Conservation (phyloP, 2,113 vertebrate genomes). For the Oenanthe oenanthe region DNA sequence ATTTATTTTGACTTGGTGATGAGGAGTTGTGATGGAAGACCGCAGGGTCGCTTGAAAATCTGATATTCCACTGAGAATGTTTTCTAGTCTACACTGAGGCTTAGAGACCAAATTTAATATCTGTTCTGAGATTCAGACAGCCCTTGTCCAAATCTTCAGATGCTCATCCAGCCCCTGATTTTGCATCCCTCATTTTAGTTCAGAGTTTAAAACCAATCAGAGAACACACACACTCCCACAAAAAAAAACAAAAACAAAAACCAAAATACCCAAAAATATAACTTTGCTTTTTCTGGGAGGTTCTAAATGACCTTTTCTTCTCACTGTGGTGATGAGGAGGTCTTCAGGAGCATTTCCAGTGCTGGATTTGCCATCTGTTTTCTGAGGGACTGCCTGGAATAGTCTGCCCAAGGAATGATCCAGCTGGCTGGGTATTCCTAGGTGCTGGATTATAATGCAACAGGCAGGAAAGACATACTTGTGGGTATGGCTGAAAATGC, state of each 20-base stretch:
- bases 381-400: neutral
- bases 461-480: neutral
- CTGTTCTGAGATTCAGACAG: neutral
- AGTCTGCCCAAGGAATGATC: neutral
- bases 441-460: neutral
- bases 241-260: too few species aligned
- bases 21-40: neutral
- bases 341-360: neutral
- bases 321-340: neutral
- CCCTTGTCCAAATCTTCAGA: neutral
- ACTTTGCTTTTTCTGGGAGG: neutral
- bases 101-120: neutral
- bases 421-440: neutral
- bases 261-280: neutral
- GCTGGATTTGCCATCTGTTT: neutral
- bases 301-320: neutral
- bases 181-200: neutral
- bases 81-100: neutral
- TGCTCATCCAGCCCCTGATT: neutral
- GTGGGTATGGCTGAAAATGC: neutral
- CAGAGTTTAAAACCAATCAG: neutral
- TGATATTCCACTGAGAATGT: neutral
- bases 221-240: rapidly evolving
- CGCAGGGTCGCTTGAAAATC: neutral
- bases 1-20: neutral